Base-by-base conservation (phyloP, 2,113 vertebrate species). In the Microcebus jonahi region DNA sequence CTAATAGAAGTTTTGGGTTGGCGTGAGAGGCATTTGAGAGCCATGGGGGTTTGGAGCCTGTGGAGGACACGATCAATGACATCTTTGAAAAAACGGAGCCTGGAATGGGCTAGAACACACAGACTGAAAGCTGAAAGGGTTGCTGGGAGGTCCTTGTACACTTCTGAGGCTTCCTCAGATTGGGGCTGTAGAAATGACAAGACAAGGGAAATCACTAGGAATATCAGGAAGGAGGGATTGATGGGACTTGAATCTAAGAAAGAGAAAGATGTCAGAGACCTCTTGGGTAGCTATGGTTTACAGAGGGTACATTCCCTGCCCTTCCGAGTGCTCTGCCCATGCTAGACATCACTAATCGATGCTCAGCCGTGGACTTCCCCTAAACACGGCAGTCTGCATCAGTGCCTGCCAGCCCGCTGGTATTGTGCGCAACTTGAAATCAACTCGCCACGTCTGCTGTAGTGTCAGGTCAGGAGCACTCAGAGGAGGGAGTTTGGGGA, bases 261-360 rank as follows among this genome's bases (percentile, higher is more conserved):
- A 55, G 36, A 68, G 29, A 61, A 61, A 89, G 70, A 59, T 15
- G 34, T 80, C 42, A 70, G 17, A 77, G 31, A 10, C 12, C 25
- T 68, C 76, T 90, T 63, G 18, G 31, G 21, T 36, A 61, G 70
- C 86, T 61, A 3, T 0, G 5, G 86, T 67, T 50, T 53, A 20
- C 31, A 42, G 61, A 55, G 8, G 34, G 15, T 27, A 20, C 53
- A 29, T 17, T 8, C 20, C 0, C 42, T 11, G 63, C 5, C 10
- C 10, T 29, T 27, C 9, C 4, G 12, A 5, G 4, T 63, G 27
- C 61, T 29, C 11, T 63, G 73, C 36, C 67, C 48, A 0, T n/a
- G 57, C 71, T 31, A 77, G 89, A 81, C 94, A 88, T 94, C 82
- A 86, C 77, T 81, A 86, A 83, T 68, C 11, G 5, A 91, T 89